These are phyloP conservation scores for Meteorus colon DNA, from an alignment of 2,888 invertebrate species.

Conservation along the genomic window DNA sequence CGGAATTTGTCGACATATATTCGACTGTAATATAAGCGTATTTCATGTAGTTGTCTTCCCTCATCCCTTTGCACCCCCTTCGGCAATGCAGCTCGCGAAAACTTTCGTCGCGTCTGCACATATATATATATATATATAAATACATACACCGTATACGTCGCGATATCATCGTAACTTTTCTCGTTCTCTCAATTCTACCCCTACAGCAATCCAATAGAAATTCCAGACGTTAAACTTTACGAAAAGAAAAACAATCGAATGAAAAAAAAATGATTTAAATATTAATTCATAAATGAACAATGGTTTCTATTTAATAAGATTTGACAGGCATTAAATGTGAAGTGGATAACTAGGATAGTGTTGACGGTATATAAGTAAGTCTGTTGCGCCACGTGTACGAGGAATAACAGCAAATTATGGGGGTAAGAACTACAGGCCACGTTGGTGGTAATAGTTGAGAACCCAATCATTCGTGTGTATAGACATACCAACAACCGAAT, in stretches of 20 bases:
- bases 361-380: constrained; percentile 30
- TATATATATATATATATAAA: not conserved
- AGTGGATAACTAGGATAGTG: not conserved
- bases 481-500: constrained; percentile 23
- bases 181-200: not conserved
- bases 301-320: not conserved
- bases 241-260: not conserved
- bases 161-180: constrained; percentile 3
- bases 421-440: constrained; percentile 56
- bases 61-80: not conserved
- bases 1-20: constrained; percentile 15
- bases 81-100: constrained; percentile 1
- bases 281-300: not conserved
- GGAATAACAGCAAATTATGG: constrained; percentile 52
- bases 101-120: constrained; percentile 37
- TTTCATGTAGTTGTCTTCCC: not conserved
- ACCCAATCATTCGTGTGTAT: constrained; percentile 56
- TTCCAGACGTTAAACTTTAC: not conserved
- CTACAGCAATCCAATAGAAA: constrained; percentile 1
- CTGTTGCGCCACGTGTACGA: constrained; percentile 58
- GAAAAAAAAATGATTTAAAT: not conserved
- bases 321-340: not conserved
- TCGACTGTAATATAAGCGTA: constrained; percentile 13
- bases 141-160: not conserved
- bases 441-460: constrained; percentile 62